A percentile compares a stretch with the other conserved stretches of the same genome.
Evolutionary conservation across 2,888 invertebrate genomes (phyloP).

Genomic region (Parascotia fuliginaria): DNA sequence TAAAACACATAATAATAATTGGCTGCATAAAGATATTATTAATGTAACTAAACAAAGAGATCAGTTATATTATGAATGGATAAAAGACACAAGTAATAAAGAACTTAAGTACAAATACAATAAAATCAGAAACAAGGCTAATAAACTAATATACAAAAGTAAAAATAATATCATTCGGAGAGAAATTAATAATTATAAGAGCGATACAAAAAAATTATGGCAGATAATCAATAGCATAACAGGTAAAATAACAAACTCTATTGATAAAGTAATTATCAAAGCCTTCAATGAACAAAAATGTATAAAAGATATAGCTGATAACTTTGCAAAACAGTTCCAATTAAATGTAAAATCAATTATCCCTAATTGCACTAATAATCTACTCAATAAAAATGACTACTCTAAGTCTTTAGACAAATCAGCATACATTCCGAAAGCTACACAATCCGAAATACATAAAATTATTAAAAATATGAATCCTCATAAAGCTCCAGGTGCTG

Average conservation of each 20-base stretch:
- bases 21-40: conserved; percentile 19
- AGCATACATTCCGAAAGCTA: too few species aligned
- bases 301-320: not conserved
- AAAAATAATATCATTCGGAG: too few species aligned
- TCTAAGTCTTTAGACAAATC: too few species aligned
- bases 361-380: too few species aligned
- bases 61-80: conserved; percentile 23
- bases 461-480: too few species aligned
- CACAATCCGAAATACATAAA: too few species aligned
- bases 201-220: too few species aligned
- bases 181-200: too few species aligned
- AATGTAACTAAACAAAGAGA: conserved; percentile 22
- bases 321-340: too few species aligned
- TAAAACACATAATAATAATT: conserved; percentile 10
- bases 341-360: too few species aligned
- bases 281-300: conserved; percentile 3
- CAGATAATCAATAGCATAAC: not conserved
- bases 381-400: too few species aligned
- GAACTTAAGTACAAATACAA: conserved; percentile 13
- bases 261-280: not conserved
- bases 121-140: conserved; percentile 14
- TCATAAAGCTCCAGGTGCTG: too few species aligned
- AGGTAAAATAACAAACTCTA: conserved; percentile 5
- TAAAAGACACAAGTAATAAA: conserved; percentile 15
- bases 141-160: conserved; percentile 10